Conservation (phyloP, 2,888 invertebrate species). For the Eutolmus rufibarbis region DNA sequence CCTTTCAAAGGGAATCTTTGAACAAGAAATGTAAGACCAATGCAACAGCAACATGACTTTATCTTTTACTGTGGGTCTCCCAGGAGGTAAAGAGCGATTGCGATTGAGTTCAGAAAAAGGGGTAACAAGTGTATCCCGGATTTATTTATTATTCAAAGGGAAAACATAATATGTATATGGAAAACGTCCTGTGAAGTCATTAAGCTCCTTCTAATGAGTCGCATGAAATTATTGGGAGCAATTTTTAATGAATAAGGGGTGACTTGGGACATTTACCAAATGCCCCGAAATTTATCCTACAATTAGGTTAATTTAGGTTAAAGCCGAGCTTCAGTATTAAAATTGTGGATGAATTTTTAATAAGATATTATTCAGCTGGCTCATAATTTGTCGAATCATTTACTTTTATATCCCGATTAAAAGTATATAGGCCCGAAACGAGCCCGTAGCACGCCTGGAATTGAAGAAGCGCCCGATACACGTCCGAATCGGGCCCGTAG, state of each 20-base stretch:
- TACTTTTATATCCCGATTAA: too few species aligned
- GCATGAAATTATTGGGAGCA: constrained; percentile 4
- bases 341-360: not conserved
- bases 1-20: constrained; percentile 7
- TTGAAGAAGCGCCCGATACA: too few species aligned
- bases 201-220: constrained; percentile 8
- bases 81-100: not conserved
- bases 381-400: too few species aligned
- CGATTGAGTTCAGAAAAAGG: constrained; percentile 20
- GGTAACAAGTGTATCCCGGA: constrained; percentile 17
- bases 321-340: not conserved
- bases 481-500: too few species aligned
- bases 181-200: constrained; percentile 7
- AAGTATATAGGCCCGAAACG: too few species aligned
- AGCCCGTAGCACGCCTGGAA: too few species aligned
- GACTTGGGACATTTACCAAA: not conserved
- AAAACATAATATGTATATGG: not conserved
- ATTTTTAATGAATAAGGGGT: not conserved
- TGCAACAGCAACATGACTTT: not conserved
- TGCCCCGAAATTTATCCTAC: not conserved
- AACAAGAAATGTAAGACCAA: not conserved
- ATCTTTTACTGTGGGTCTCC: not conserved
- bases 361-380: too few species aligned
- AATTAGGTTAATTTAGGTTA: not conserved
- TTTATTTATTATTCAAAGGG: constrained; percentile 13